Percentiles rank a stretch among this genome's conserved stretches.
phyloP scores from a whole-genome alignment of 1,140 invertebrate species.

The Chrysomallon squamiferum region DNA sequence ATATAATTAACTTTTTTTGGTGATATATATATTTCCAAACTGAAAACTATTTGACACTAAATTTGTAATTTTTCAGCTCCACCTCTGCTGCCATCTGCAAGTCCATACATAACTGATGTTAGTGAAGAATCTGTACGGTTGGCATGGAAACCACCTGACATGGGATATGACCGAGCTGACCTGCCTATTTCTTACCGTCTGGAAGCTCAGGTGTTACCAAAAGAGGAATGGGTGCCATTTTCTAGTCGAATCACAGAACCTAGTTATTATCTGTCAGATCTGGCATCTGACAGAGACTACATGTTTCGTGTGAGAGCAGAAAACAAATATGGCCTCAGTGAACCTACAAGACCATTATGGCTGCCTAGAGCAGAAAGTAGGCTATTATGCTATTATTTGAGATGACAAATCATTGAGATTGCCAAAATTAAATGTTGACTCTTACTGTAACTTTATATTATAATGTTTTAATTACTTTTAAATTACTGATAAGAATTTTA shows the following conservation, averaged over 20 bases:
- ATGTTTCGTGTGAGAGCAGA: slow-evolving; percentile 55
- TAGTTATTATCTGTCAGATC: slow-evolving; percentile 45
- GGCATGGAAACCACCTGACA: slow-evolving; percentile 49
- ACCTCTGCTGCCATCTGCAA: slow-evolving; percentile 43
- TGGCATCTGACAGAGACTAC: slow-evolving; percentile 47
- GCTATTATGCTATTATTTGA: too few relatives aligned
- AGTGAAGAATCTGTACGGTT: slow-evolving; percentile 50
- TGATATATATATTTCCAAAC: too few relatives aligned
- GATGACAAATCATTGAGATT: too few relatives aligned
- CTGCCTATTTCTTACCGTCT: slow-evolving; percentile 46
- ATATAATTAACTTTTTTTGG: too few relatives aligned
- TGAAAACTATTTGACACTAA: too few relatives aligned
- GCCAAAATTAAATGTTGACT: too few relatives aligned
- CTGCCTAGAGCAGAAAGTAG: slow-evolving; percentile 51
- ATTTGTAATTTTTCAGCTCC: slow-evolving; percentile 37
- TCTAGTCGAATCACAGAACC: slow-evolving; percentile 41
- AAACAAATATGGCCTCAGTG: slow-evolving; percentile 54
- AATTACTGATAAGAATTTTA: too few relatives aligned
- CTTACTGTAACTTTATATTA: too few relatives aligned
- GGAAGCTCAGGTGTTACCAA: slow-evolving; percentile 51
- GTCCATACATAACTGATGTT: slow-evolving; percentile 49
- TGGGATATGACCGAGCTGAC: slow-evolving; percentile 11
- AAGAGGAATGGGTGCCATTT: slow-evolving; percentile 50
- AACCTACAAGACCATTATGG: slow-evolving; percentile 50
- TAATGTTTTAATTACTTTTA: too few relatives aligned